Conservation (phyloP, 2,888 invertebrate species). For the Rhingia campestris region DNA sequence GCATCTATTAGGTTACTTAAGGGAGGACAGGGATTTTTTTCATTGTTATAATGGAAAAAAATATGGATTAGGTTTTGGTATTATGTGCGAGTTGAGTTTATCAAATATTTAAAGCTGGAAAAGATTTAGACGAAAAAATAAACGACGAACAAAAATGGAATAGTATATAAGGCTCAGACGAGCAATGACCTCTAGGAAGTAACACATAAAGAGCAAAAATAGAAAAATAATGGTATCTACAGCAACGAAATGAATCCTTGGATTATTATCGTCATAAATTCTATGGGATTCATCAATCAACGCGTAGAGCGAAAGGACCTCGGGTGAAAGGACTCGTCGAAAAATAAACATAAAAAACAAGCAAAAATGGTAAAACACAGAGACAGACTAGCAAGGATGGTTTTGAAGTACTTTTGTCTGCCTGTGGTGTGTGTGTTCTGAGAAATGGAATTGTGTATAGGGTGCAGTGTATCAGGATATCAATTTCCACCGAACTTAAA, state of each 20-base stretch:
- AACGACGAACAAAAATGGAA: too few species aligned
- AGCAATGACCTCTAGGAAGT: conserved; percentile 12
- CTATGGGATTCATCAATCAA: conserved; percentile 53
- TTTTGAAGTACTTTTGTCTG: conserved; percentile 40
- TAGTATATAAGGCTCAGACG: background rate
- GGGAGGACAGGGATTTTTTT: background rate
- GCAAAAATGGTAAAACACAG: background rate
- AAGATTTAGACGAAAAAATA: conserved; percentile 2
- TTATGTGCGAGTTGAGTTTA: background rate
- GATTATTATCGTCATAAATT: conserved; percentile 50
- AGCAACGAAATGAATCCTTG: conserved; percentile 24
- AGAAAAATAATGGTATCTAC: conserved; percentile 1
- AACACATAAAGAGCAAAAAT: background rate
- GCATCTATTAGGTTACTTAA: background rate
- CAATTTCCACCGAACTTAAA: conserved; percentile 23
- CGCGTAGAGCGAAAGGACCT: background rate
- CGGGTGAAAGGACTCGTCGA: conserved; percentile 15
- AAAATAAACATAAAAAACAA: background rate
- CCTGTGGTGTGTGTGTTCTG: conserved; percentile 5
- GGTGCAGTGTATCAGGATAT: conserved; percentile 21
- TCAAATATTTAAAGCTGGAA: conserved; percentile 10
- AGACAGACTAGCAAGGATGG: background rate
- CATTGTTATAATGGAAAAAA: background rate
- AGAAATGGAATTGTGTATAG: conserved; percentile 3
- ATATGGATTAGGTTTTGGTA: background rate